Base-by-base conservation (phyloP, 2,113 vertebrate species). In the Rattus rattus region DNA sequence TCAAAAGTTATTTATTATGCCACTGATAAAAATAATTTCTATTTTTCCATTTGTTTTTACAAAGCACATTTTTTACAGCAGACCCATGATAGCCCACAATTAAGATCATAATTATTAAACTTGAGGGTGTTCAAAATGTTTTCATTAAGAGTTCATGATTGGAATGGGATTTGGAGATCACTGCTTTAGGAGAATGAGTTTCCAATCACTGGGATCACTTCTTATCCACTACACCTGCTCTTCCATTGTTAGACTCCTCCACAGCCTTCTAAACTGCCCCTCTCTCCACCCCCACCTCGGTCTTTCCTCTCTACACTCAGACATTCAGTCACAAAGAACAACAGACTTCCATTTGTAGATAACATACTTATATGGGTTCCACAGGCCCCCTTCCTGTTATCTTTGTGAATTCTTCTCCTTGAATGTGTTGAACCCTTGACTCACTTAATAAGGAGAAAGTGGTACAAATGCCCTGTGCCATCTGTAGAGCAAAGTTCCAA, bases 31-130 rank as follows among this genome's bases (percentile, higher is more conserved):
- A 65, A 77, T 81, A 77, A 88, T 87, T 92, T 96, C 12, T 88
- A 43, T 56, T 96, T 84, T 87, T 84, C 36, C 80, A 14, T 67
- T 94, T 47, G 13, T 88, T 88, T 88, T 61, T 95, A 76, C 22
- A 91, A 90, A 94, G 47, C 76, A 77, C 0, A 16, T 36, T 52
- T 69, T 70, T 94, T 87, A 95, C 1, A 67, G 86, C 70, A 91
- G 39, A 94, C 30, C 24, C 26, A 43, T 95, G 90, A 49, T 90
- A 95, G 59, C 83, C 84, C 76, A 72, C 36, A 85, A 81, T 72
- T 96, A 88, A 92, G 92, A 96, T 76, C 92, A 54, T 61, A 92
- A 86, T 92, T 72, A 87, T 75, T 76, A 88, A 61, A 56, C n/a
- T 73, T 92, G 87, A 94, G 4, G 86, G 19, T 30, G 4, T 83